Evolutionary conservation across 1,140 invertebrate genomes (phyloP), one percentile per base, ranked within the genome.

Genomic region (Heliconius congener): DNA sequence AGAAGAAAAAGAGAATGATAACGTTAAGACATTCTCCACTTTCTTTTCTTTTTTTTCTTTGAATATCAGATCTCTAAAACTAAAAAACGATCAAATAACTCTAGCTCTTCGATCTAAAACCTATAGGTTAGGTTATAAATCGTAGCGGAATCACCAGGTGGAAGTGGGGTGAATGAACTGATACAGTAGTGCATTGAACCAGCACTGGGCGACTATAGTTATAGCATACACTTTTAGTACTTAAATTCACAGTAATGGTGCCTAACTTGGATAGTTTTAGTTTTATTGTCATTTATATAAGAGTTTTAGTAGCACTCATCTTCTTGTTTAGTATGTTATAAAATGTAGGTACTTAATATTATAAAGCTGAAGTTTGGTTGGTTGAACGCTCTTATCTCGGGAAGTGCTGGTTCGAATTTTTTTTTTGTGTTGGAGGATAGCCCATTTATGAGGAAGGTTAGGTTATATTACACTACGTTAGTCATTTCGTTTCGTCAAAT

Each of bases 111-210:
- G 42, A 60, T 0, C 55, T 60, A 60, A 66, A 66, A 66, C 23
- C 57, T 23, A 66, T 66, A 66, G 57, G 9, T 23, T 66, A 66
- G 23, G 57, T 27, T 66, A 66, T 66, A 66, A 27, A 66, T 66
- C 57, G 57, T 30, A 30, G 57, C 57, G 2, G n/a, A 30, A 27
- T n/a, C 57, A 66, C 57, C 57, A 66, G 55, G n/a, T 57, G 55
- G 55, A 57, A 57, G 55, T 57, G 55, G 55, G 60, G 60, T 27
- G 55, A 57, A 57, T 57, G 55, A 57, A 23, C 55, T 57, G 19
- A n/a, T 18, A 57, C n/a, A 46, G 42, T n/a, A 57, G 55, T 57
- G 55, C 60, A 66, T 13, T 66, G 60, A 66, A 27, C 60, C 11
- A 30, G 23, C 60, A 30, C 60, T 66, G 2, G 23, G 57, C 2